phyloP scores from a whole-genome alignment of 2,113 vertebrate species.

The Chlorocebus sabaeus region DNA sequence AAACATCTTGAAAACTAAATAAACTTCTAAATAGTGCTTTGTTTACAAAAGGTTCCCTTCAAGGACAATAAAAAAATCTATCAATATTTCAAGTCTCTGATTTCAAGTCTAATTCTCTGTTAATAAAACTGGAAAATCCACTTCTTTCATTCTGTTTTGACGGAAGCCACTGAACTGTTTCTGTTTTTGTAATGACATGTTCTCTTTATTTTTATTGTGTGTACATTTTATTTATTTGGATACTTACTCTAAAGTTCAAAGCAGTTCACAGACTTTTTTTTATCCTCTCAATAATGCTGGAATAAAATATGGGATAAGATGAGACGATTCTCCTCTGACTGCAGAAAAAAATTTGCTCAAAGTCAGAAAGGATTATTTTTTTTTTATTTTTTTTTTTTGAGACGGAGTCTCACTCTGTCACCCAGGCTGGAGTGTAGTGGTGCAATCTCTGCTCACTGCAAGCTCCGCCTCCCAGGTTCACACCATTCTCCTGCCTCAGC shows the following conservation, averaged over 20 bases:
- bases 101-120: not conserved
- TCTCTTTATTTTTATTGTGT: slow-evolving; percentile 1
- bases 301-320: not conserved
- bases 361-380: not conserved
- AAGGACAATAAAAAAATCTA: not conserved
- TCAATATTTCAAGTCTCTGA: not conserved
- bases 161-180: not conserved
- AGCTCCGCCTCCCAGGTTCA: too few relatives aligned
- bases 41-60: not conserved
- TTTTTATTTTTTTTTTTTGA: too few relatives aligned
- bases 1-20: slow-evolving; percentile 21
- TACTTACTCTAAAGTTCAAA: not conserved
- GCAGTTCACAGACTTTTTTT: not conserved
- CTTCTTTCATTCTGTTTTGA: not conserved
- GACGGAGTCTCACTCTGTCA: too few relatives aligned
- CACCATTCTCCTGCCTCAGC: too few relatives aligned
- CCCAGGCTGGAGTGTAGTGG: too few relatives aligned
- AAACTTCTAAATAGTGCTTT: not conserved
- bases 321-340: not conserved
- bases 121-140: not conserved
- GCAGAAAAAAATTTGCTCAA: not conserved
- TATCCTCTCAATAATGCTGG: not conserved
- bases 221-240: not conserved
- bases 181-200: not conserved
- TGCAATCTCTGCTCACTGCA: too few relatives aligned